These are phyloP conservation scores for Fabriciana adippe DNA, from an alignment of 2,888 invertebrate species.

Conservation along the genomic window DNA sequence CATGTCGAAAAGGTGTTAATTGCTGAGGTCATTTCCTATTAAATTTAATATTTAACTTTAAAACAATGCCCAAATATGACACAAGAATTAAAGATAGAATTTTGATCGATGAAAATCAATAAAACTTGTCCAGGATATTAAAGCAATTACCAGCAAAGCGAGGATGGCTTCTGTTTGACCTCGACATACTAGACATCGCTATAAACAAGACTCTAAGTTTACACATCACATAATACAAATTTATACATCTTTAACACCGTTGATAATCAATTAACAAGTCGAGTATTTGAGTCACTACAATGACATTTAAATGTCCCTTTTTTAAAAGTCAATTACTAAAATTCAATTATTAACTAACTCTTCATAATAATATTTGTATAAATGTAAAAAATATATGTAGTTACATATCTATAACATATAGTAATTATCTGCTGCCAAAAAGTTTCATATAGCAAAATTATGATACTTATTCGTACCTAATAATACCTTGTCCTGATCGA, in stretches of 20 bases:
- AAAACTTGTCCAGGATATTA: constrained; percentile 25
- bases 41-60: constrained; percentile 46
- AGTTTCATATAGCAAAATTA: no score
- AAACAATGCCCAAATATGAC: constrained; percentile 42
- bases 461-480: no score
- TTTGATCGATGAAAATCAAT: constrained; percentile 28
- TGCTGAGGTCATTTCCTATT: constrained; percentile 62
- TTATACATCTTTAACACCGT: constrained; percentile 12
- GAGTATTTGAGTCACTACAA: background rate
- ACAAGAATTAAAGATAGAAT: constrained; percentile 37
- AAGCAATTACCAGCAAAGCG: constrained; percentile 13
- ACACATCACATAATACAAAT: constrained; percentile 27
- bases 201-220: constrained; percentile 18
- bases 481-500: no score
- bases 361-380: no score
- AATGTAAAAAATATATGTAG: no score
- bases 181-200: constrained; percentile 25
- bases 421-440: no score
- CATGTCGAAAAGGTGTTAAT: constrained; percentile 52
- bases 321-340: background rate
- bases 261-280: constrained; percentile 3
- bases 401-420: no score
- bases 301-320: background rate
- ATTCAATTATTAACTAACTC: background rate
- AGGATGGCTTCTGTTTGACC: constrained; percentile 25